Evolutionary conservation across 2,797 vertebrate species (phyloP), one percentile per base, ranked within the genome.

Genomic region (Urophycis tenuis): DNA sequence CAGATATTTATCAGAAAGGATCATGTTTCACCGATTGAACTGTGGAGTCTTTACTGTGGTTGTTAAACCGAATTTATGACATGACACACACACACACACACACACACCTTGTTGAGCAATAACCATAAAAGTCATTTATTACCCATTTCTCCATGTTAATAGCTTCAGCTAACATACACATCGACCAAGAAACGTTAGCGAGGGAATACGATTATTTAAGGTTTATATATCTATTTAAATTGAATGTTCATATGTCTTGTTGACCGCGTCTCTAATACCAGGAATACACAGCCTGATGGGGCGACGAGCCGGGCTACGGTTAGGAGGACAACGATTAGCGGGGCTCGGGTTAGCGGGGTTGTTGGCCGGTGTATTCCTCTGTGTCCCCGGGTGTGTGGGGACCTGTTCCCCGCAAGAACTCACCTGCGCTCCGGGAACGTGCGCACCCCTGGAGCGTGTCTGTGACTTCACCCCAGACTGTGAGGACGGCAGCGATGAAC

Each of bases 381-480:
- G 84, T n/a, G 75, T 80, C 2, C 70, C 76, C 6, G 71, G 34
- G 35, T n/a, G 15, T 25, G 14, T 32, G 78, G 73, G 2, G n/a
- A 19, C 78, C 83, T 82, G 87, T 83, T 53, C 73, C 3, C 79
- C 77, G 30, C 35, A 30, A 30, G 85, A 91, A 67, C 94, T 94
- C 76, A 86, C 77, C 22, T 88, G 85, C 77, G 60, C 29, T 22
- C 80, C 82, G 79, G 94, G 93, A 22, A 74, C 81, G 2, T 89
- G 84, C 81, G 79, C 93, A 74, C 72, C 91, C 0, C 69, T 82
- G 82, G 90, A 92, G 73, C 71, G 84, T 1, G 82, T 92, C 1
- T 96, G 93, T 79, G 81, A 97, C 88, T 95, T 95, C 81, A 92
- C 81, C 2, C 84, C 86, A 31, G 77, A 92, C 17, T 89, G 91